phyloP scores from a whole-genome alignment of 2,113 vertebrate species.

The Siniperca knerii region DNA sequence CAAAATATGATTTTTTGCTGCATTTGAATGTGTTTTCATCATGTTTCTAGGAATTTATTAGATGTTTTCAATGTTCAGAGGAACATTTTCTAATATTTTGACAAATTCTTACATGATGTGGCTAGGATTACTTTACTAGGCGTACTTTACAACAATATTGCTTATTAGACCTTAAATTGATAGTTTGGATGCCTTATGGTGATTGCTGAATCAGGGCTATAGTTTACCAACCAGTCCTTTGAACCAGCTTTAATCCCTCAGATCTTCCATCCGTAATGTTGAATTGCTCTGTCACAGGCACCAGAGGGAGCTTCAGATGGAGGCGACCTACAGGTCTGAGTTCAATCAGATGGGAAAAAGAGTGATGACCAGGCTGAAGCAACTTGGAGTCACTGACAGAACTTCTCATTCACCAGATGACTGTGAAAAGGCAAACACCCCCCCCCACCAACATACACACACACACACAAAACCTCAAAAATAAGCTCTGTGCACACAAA shows the following conservation, averaged over 20 bases:
- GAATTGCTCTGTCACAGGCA: slow-evolving; percentile 45
- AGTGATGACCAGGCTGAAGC: slow-evolving; percentile 43
- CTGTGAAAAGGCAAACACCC: slow-evolving; percentile 3
- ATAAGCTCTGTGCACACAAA: background rate
- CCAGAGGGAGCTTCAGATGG: slow-evolving; percentile 30
- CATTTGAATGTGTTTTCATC: background rate
- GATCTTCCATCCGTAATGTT: background rate
- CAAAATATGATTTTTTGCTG: no score
- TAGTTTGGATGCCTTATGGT: background rate
- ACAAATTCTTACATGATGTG: background rate
- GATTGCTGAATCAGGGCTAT: background rate
- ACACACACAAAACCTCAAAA: slow-evolving; percentile 2
- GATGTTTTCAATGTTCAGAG: background rate
- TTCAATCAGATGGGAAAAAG: slow-evolving; percentile 45
- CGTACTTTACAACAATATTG: background rate
- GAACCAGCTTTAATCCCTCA: background rate
- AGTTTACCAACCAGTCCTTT: background rate
- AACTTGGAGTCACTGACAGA: slow-evolving; percentile 2
- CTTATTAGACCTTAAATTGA: no score
- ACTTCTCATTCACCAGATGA: slow-evolving; percentile 12
- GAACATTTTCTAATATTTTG: background rate
- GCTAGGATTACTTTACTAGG: background rate
- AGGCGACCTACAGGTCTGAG: slow-evolving; percentile 32
- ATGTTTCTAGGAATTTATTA: background rate
- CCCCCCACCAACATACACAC: background rate